Evolutionary conservation across 1,140 invertebrate species (phyloP).

Genomic region (Polypedilum pembai): DNA sequence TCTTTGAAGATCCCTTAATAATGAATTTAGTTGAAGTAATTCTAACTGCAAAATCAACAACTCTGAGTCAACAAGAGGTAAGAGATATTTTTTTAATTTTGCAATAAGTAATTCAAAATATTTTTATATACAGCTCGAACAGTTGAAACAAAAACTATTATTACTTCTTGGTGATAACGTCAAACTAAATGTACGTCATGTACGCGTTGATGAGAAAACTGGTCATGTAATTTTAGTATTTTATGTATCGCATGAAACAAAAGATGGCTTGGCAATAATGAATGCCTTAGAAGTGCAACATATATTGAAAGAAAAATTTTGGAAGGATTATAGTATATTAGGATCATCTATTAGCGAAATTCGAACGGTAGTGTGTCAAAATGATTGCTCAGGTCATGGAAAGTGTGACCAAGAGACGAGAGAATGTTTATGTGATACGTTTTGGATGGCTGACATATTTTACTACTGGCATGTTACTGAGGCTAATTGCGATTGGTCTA

Average conservation of each 20-base stretch:
- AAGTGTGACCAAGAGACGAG: slow-evolving; percentile 76
- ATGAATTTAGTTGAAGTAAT: slow-evolving; percentile 73
- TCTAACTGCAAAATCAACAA: slow-evolving; percentile 61
- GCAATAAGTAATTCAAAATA: not conserved
- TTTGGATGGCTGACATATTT: slow-evolving; percentile 81
- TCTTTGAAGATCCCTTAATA: slow-evolving; percentile 70
- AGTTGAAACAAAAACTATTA: slow-evolving; percentile 44
- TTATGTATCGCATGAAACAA: slow-evolving; percentile 45
- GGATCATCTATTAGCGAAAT: slow-evolving; percentile 65
- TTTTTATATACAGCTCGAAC: slow-evolving; percentile 43
- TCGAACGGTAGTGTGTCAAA: slow-evolving; percentile 80
- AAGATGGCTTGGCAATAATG: slow-evolving; percentile 45
- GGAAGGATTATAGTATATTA: slow-evolving; percentile 62
- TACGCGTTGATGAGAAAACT: slow-evolving; percentile 54
- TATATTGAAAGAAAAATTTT: slow-evolving; percentile 57
- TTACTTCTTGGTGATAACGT: slow-evolving; percentile 62
- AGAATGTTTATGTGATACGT: slow-evolving; percentile 83
- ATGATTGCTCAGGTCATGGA: slow-evolving; percentile 88
- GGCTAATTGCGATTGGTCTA: slow-evolving; percentile 68
- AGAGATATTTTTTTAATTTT: slow-evolving; percentile 43
- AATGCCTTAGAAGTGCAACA: slow-evolving; percentile 52
- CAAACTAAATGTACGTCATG: slow-evolving; percentile 54
- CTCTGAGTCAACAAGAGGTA: slow-evolving; percentile 68
- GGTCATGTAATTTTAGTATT: slow-evolving; percentile 54
- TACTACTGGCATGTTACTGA: slow-evolving; percentile 46